Conservation (phyloP, 2,888 invertebrate species). For the Pseudeuparius sepicola region DNA sequence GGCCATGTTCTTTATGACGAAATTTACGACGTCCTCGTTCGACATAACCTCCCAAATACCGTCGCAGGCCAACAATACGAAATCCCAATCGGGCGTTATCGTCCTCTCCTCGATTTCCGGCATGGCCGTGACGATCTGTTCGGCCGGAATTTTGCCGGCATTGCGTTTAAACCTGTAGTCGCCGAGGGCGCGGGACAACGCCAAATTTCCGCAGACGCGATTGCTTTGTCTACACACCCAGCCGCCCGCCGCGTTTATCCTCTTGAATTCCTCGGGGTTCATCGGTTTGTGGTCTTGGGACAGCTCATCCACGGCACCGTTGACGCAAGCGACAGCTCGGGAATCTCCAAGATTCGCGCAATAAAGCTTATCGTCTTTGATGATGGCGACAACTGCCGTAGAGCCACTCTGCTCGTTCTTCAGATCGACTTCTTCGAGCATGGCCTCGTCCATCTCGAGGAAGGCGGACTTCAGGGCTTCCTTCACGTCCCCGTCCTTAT, state of each 20-base stretch:
- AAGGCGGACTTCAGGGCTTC: slow-evolving; percentile 74
- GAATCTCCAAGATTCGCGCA: slow-evolving; percentile 98
- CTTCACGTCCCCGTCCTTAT: slow-evolving; percentile 70
- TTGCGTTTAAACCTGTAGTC: slow-evolving; percentile 96
- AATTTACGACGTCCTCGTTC: slow-evolving; percentile 87
- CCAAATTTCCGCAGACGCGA: slow-evolving; percentile 96
- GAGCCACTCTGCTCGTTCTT: slow-evolving; percentile 92
- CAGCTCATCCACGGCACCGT: slow-evolving; percentile 63
- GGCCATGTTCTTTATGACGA: slow-evolving; percentile 75
- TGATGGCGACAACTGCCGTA: slow-evolving; percentile 78
- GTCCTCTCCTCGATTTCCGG: slow-evolving; percentile 82
- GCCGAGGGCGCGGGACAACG: slow-evolving; percentile 90
- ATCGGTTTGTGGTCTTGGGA: slow-evolving; percentile 96
- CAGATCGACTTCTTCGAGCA: slow-evolving; percentile 79
- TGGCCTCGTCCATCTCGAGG: slow-evolving; percentile 82
- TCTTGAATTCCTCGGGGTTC: slow-evolving; percentile 65
- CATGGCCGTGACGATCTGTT: slow-evolving; percentile 97
- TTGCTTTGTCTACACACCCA: slow-evolving; percentile 96
- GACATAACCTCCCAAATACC: slow-evolving; percentile 99
- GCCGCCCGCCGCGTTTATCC: slow-evolving; percentile 91
- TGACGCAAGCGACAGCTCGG: slow-evolving; percentile 81
- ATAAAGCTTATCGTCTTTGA: slow-evolving; percentile 77
- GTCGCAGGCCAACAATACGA: slow-evolving; percentile 93
- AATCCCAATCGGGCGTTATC: slow-evolving; percentile 88
- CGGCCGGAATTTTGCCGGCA: slow-evolving; percentile 70